phyloP scores from a whole-genome alignment of 35 echinoderm and acorn worm species.

The Diadema setosum region DNA sequence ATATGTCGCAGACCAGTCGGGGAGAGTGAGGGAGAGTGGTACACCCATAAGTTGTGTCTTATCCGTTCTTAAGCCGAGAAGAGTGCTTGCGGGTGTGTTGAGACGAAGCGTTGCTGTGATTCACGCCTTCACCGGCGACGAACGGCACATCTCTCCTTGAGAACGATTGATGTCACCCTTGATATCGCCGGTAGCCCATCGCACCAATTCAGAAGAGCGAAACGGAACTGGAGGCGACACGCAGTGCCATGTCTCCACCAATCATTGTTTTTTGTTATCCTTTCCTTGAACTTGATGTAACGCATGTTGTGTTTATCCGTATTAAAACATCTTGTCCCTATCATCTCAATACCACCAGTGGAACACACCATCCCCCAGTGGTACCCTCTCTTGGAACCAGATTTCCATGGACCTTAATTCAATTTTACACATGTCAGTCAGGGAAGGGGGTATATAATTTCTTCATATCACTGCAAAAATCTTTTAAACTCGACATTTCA shows the following conservation, averaged over 20 bases:
- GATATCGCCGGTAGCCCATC: neutral
- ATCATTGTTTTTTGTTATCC: neutral
- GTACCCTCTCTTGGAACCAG: no score
- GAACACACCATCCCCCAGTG: no score
- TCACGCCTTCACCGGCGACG: neutral
- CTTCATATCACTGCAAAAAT: no score
- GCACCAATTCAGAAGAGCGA: no score
- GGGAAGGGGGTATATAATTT: no score
- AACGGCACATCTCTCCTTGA: neutral
- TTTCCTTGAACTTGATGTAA: neutral
- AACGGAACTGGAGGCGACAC: neutral
- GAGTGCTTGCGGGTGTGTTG: neutral
- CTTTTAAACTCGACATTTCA: no score
- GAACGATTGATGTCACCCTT: conserved; percentile 5
- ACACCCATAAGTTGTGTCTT: neutral
- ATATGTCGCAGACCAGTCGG: neutral
- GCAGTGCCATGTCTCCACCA: neutral
- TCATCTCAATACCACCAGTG: no score
- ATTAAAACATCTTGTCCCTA: no score
- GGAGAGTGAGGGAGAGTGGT: no score
- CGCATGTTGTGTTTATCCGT: neutral
- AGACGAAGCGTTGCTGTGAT: neutral
- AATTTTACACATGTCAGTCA: no score
- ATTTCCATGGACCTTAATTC: no score
- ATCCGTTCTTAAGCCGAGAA: neutral